A percentile compares a stretch with the other conserved stretches of the same genome.
These are phyloP conservation scores for Phragmatobia fuliginosa DNA, from an alignment of 2,888 invertebrate genomes.

Conservation along the genomic window DNA sequence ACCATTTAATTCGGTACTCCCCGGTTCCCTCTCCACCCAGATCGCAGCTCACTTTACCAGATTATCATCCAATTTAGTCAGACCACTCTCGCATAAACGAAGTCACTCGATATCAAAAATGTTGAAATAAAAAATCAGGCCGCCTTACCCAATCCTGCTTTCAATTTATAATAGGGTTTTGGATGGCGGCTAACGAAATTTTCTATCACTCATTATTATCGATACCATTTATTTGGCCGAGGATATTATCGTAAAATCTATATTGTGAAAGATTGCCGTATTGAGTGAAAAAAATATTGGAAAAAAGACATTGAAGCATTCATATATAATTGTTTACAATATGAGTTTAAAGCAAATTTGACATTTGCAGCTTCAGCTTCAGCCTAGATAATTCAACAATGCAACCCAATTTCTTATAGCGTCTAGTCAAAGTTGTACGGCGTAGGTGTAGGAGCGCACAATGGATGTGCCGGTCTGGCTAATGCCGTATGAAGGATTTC, in stretches of 20 bases:
- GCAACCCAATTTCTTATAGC: slow-evolving; percentile 50
- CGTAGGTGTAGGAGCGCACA: slow-evolving; percentile 35
- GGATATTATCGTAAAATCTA: neutral
- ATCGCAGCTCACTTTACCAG: slow-evolving; percentile 52
- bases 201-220: slow-evolving; percentile 17
- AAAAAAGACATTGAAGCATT: neutral
- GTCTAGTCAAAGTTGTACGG: slow-evolving; percentile 50
- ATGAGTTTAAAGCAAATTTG: slow-evolving; percentile 20
- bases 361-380: slow-evolving; percentile 46
- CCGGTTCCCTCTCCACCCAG: slow-evolving; percentile 34
- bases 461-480: slow-evolving; percentile 46
- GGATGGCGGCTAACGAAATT: slow-evolving; percentile 39
- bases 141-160: slow-evolving; percentile 37
- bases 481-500: slow-evolving; percentile 67
- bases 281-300: slow-evolving; percentile 3
- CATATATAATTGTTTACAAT: neutral
- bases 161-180: slow-evolving; percentile 47
- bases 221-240: slow-evolving; percentile 5
- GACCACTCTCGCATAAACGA: slow-evolving; percentile 43
- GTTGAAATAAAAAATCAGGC: slow-evolving; percentile 46
- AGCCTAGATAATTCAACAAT: slow-evolving; percentile 53
- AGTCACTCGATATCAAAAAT: slow-evolving; percentile 53
- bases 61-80: slow-evolving; percentile 56
- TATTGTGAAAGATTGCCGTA: neutral
- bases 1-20: slow-evolving; percentile 64